Conservation (phyloP, 2,888 invertebrate genomes). For the Lithophane leautieri region DNA sequence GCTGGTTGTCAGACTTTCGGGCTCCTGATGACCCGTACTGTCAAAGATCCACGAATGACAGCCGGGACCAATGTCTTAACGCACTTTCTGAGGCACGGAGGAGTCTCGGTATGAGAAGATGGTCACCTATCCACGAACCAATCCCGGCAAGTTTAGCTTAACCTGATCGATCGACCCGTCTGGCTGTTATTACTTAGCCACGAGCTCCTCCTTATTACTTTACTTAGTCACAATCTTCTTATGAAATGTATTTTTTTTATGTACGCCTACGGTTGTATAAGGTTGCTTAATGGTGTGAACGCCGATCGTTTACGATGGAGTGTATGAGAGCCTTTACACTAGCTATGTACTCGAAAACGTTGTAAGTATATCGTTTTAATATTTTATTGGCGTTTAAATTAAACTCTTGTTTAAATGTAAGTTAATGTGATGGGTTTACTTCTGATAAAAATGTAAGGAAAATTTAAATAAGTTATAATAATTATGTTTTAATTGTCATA, state of each 20-base stretch:
- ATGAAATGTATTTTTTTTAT: background rate
- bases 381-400: constrained; percentile 13
- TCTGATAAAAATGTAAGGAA: background rate
- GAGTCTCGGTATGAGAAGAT: too few species aligned
- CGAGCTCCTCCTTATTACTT: too few species aligned
- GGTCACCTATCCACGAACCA: too few species aligned
- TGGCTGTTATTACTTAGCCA: too few species aligned
- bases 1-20: too few species aligned
- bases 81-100: too few species aligned
- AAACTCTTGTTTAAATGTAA: constrained; percentile 6
- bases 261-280: background rate
- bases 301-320: background rate
- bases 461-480: background rate
- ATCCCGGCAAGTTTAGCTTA: too few species aligned
- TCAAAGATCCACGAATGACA: too few species aligned
- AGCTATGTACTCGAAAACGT: background rate
- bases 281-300: background rate
- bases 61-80: too few species aligned
- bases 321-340: background rate
- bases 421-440: constrained; percentile 3
- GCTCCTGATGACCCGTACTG: too few species aligned
- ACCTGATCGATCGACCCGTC: too few species aligned
- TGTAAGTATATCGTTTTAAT: constrained; percentile 6
- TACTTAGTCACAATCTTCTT: background rate
- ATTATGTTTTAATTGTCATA: background rate